Conservation (phyloP, 2,797 vertebrate species). For the Macropus fuliginosus region DNA sequence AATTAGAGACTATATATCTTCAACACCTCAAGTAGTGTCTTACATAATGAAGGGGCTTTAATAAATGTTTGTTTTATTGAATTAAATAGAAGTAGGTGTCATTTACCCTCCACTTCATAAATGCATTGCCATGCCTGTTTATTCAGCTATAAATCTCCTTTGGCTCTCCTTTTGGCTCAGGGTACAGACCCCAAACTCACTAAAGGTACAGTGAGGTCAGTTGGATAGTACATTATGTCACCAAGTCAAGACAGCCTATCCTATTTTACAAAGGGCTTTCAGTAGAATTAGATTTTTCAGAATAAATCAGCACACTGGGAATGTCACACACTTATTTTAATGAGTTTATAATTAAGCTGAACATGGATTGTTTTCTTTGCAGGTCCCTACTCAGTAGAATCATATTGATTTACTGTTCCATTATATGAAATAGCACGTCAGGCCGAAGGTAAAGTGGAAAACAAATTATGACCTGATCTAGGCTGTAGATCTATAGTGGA, state of each 20-base stretch:
- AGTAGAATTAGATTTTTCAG: conserved; percentile 47
- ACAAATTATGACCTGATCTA: conserved; percentile 71
- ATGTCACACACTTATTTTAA: conserved; percentile 64
- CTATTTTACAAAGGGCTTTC: conserved; percentile 7
- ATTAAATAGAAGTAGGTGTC: background rate
- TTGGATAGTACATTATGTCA: background rate
- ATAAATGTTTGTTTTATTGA: background rate
- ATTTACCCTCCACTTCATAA: background rate
- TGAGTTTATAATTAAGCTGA: conserved; percentile 64
- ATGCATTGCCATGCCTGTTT: background rate
- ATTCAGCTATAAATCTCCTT: background rate
- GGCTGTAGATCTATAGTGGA: conserved; percentile 62
- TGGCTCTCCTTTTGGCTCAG: background rate
- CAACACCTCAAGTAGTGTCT: background rate
- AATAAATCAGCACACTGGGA: conserved; percentile 57
- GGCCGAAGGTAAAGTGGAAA: conserved; percentile 63
- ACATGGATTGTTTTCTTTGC: conserved; percentile 52
- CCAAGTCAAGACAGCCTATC: background rate
- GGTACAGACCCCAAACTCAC: background rate
- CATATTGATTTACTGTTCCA: conserved; percentile 69
- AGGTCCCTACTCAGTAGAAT: conserved; percentile 46
- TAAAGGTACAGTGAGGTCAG: background rate
- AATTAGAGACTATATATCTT: background rate
- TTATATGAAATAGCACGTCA: conserved; percentile 54
- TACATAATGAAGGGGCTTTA: background rate